Percentiles rank a stretch among this genome's conserved stretches.
Conservation (phyloP, 2,888 invertebrate species). For the Trachelus iudaicus region DNA sequence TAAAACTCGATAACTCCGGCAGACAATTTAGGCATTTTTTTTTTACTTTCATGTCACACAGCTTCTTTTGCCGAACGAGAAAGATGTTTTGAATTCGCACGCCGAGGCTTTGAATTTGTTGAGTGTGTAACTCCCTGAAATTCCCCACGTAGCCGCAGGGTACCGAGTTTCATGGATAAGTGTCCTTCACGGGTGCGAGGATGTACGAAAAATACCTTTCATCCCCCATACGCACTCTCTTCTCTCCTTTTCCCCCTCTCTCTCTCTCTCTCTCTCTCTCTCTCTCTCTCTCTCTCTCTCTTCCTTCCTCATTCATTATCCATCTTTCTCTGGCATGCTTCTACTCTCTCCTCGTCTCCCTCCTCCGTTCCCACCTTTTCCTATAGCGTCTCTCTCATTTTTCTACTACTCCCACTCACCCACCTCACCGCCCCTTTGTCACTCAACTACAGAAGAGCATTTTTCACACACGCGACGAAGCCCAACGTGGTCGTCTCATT, state of each 20-base stretch:
- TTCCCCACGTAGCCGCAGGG: background rate
- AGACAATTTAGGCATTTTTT: background rate
- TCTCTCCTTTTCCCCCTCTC: background rate
- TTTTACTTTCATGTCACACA: background rate
- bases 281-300: background rate
- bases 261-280: background rate
- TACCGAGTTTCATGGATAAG: background rate
- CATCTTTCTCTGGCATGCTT: background rate
- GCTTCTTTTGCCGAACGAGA: background rate
- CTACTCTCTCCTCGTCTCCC: background rate
- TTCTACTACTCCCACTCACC: background rate
- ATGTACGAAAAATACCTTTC: conserved; percentile 6
- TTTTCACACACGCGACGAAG: conserved; percentile 15
- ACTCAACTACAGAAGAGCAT: conserved; percentile 7
- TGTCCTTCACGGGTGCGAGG: conserved; percentile 1
- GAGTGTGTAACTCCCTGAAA: background rate
- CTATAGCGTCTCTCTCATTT: background rate
- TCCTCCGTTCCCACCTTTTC: background rate
- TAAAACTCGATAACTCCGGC: background rate
- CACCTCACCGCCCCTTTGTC: background rate
- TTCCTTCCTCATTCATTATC: background rate
- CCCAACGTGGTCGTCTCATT: conserved; percentile 22
- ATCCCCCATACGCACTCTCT: background rate
- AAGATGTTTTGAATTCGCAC: background rate
- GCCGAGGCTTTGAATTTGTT: background rate